Percentiles rank a stretch among this genome's conserved stretches.
Evolutionary conservation across 2,797 vertebrate species (phyloP).

Genomic region (Microctenopoma lineatum): DNA sequence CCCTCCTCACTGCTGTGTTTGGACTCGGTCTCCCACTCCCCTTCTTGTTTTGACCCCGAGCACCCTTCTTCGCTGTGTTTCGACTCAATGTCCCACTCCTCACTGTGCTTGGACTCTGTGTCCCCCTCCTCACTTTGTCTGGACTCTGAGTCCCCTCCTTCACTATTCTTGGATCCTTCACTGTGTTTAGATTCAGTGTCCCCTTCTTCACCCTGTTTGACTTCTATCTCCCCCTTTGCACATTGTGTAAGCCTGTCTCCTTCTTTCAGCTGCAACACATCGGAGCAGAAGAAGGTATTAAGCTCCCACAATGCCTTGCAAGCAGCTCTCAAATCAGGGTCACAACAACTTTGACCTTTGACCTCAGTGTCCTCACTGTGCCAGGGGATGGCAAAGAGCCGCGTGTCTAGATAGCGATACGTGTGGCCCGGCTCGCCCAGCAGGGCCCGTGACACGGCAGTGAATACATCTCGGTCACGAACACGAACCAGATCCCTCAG

Average conservation of each 20-base stretch:
- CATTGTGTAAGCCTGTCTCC: slow-evolving; percentile 70
- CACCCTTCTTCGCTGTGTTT: slow-evolving; percentile 81
- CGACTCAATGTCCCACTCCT: slow-evolving; percentile 79
- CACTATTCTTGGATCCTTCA: slow-evolving; percentile 79
- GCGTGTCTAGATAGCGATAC: slow-evolving; percentile 95
- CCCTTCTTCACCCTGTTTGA: slow-evolving; percentile 71
- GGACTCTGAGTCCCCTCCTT: slow-evolving; percentile 74
- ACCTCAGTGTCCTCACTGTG: slow-evolving; percentile 81
- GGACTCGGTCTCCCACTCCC: slow-evolving; percentile 72
- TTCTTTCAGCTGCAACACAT: slow-evolving; percentile 78
- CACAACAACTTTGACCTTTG: slow-evolving; percentile 82
- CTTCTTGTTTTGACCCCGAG: slow-evolving; percentile 68
- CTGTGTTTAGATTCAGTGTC: slow-evolving; percentile 78
- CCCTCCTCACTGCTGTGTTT: slow-evolving; percentile 74
- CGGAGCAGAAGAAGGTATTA: slow-evolving; percentile 89
- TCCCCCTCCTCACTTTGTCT: slow-evolving; percentile 78
- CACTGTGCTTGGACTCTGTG: slow-evolving; percentile 80
- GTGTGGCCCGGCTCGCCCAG: slow-evolving; percentile 93
- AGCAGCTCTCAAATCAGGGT: slow-evolving; percentile 85
- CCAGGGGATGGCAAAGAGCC: slow-evolving; percentile 97
- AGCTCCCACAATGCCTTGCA: slow-evolving; percentile 92
- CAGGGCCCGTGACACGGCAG: slow-evolving; percentile 90
- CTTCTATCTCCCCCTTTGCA: slow-evolving; percentile 60
- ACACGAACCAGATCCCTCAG: slow-evolving; percentile 93
- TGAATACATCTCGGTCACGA: slow-evolving; percentile 93